Evolutionary conservation across 2,113 vertebrate species (phyloP), one percentile per base, ranked within the genome.

Genomic region (Cynocephalus volans): DNA sequence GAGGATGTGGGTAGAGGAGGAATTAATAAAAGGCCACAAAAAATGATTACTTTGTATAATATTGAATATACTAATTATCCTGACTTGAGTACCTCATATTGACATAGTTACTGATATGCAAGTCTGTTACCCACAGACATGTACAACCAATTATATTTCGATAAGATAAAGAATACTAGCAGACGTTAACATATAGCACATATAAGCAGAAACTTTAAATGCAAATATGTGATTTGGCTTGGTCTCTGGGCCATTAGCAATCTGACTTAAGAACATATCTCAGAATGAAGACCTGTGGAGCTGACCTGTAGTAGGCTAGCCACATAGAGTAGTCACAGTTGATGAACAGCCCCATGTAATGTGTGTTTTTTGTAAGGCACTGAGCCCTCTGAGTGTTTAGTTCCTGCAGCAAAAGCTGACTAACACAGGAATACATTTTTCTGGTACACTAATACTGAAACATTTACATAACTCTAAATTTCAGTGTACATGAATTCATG

Each of bases 401-500:
- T 89, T 75, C 31, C 67, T 69, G 18, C 79, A 77, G 62, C 64
- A 77, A 84, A 90, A 76, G 79, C 76, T 33, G 50, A 84, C 28
- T 70, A 36, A 89, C 45, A 85, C 0, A 86, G 36, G 24, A 69
- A 69, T 82, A 45, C 11, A 23, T 70, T 72, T 79, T 69, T 67
- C 31, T 48, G 54, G 24, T 58, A 76, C 7, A 45, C 6, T 18
- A 48, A 69, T 21, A 91, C 54, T 85, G 79, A 91, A 90, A 79
- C 80, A 81, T 50, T 62, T 81, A 73, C 17, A 10, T 93, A 87
- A 70, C 73, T 88, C 65, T 80, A 50, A 79, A 87, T 70, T 70
- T 88, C 60, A 86, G 28, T 69, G 31, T 58, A 69, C 21, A 52
- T 60, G 64, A 79, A n/a, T 60, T 93, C 79, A 11, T 48, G 69